Conservation (phyloP, 2,797 vertebrate species). For the Molothrus aeneus region DNA sequence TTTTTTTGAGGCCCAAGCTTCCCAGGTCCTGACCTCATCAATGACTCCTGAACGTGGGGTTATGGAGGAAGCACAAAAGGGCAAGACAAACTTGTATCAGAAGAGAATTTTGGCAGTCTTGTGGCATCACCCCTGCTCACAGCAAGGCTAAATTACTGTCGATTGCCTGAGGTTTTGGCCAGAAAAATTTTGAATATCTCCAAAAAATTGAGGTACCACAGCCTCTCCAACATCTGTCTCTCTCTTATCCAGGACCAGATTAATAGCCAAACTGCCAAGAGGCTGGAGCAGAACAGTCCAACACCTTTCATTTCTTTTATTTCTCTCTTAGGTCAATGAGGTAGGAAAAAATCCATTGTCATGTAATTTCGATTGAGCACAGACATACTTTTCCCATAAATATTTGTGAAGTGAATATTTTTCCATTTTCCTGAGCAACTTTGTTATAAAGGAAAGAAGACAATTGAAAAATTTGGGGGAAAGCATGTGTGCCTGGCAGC, state of each 20-base stretch:
- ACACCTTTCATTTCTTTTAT: not conserved
- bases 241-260: not conserved
- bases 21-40: not conserved
- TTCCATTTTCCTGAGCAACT: slow-evolving; percentile 2
- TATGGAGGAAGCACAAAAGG: not conserved
- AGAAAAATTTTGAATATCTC: not conserved
- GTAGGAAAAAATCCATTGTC: not conserved
- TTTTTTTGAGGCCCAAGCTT: not conserved
- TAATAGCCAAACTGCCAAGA: not conserved
- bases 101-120: not conserved
- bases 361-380: not conserved
- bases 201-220: not conserved
- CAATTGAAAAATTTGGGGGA: not conserved
- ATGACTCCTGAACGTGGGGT: not conserved
- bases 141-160: not conserved
- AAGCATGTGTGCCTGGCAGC: not conserved
- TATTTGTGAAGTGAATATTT: not conserved
- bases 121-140: not conserved
- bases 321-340: not conserved
- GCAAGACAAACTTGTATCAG: not conserved
- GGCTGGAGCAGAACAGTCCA: not conserved
- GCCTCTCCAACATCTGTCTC: not conserved
- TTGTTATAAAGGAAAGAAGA: slow-evolving; percentile 3
- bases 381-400: not conserved
- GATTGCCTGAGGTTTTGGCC: not conserved